Percentiles rank a stretch among this genome's conserved stretches.
These are phyloP conservation scores for Drosophila kohkoa DNA, from an alignment of 1,140 invertebrate genomes.

Conservation along the genomic window DNA sequence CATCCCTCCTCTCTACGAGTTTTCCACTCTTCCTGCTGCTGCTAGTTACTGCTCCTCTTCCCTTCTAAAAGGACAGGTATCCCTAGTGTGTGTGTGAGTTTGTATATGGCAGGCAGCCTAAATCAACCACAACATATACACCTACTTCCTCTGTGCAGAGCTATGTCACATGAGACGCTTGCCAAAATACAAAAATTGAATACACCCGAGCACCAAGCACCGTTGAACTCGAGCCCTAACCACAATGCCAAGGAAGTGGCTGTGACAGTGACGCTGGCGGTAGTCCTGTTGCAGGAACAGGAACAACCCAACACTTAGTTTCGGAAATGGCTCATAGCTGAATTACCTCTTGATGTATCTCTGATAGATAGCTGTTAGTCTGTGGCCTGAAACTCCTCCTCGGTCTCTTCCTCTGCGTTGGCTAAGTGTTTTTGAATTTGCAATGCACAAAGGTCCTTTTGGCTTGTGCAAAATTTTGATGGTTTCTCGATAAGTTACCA, in stretches of 20 bases:
- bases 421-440: constrained; percentile 54
- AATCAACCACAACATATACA: constrained; percentile 84
- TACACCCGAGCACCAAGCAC: constrained; percentile 41
- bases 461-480: constrained; percentile 50
- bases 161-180: constrained; percentile 75
- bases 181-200: constrained; percentile 48
- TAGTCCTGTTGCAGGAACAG: constrained; percentile 28
- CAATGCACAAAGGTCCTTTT: constrained; percentile 45
- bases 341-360: constrained; percentile 35
- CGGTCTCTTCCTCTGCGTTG: no score
- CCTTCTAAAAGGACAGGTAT: constrained; percentile 40
- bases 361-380: constrained; percentile 35
- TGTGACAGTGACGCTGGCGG: constrained; percentile 18
- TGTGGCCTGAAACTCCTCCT: constrained; percentile 19
- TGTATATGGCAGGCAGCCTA: constrained; percentile 38
- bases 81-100: constrained; percentile 15
- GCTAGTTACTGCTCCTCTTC: neutral
- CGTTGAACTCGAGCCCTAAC: constrained; percentile 19
- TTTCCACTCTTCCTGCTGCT: neutral
- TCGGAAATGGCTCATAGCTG: constrained; percentile 49
- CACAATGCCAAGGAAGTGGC: constrained; percentile 75
- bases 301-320: constrained; percentile 60
- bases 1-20: constrained; percentile 41
- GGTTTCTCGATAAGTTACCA: constrained; percentile 47
- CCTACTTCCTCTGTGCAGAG: constrained; percentile 70